Evolutionary conservation across 2,888 invertebrate genomes (phyloP).

Genomic region (Plagiodera versicolora): DNA sequence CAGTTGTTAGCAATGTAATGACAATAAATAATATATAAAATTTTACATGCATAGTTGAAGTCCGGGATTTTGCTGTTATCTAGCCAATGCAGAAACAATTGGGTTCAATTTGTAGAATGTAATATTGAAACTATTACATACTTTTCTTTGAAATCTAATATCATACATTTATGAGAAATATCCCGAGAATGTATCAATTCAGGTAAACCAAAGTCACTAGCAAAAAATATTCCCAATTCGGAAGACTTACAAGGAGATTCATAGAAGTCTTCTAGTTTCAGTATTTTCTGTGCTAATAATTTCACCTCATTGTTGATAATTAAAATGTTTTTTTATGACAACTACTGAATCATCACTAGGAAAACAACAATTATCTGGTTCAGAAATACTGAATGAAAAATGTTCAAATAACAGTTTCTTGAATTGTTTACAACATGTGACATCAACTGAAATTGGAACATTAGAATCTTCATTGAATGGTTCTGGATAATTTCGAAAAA

Average conservation of each 20-base stretch:
- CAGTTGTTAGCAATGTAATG: no score
- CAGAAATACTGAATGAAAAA: background rate
- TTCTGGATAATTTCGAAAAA: background rate
- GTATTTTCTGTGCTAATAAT: constrained; percentile 9
- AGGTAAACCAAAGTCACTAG: background rate
- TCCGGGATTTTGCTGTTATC: no score
- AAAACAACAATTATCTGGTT: constrained; percentile 1
- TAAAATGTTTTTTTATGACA: constrained; percentile 8
- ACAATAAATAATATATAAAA: no score
- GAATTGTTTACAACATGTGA: constrained; percentile 6
- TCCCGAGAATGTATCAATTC: constrained; percentile 4
- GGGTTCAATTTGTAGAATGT: no score
- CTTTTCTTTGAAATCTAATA: no score
- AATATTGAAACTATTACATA: no score
- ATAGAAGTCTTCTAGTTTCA: constrained; percentile 8
- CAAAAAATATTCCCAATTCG: constrained; percentile 15
- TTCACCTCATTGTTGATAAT: background rate
- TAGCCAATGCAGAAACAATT: no score
- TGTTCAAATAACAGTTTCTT: background rate
- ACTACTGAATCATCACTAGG: background rate
- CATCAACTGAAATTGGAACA: background rate
- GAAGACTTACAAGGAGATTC: constrained; percentile 16
- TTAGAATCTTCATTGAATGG: background rate
- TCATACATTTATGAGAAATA: no score
- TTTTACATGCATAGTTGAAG: no score